These are phyloP conservation scores for Anguilla obscura DNA, from an alignment of 2,797 vertebrate species.

Conservation along the genomic window DNA sequence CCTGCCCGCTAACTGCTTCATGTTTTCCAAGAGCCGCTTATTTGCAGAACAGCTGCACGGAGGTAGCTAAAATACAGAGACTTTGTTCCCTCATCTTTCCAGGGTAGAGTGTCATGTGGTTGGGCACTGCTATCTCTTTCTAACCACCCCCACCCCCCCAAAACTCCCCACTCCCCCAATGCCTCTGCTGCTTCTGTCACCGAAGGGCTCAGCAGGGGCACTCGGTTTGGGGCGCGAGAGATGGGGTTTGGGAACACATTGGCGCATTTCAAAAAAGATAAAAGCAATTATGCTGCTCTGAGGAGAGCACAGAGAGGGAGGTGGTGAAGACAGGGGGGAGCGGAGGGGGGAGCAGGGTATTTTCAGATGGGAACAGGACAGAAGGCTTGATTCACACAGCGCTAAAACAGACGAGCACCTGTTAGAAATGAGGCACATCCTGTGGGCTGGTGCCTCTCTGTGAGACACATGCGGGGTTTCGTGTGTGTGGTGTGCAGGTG, in stretches of 20 bases:
- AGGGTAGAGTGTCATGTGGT: slow-evolving; percentile 15
- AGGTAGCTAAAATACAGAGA: background rate
- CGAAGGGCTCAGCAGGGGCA: background rate
- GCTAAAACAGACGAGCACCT: background rate
- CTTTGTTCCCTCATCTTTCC: background rate
- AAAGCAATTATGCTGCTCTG: background rate
- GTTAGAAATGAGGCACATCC: background rate
- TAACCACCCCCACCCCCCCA: background rate
- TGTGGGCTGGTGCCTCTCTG: background rate
- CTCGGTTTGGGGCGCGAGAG: background rate
- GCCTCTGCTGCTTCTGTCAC: background rate
- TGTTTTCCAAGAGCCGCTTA: background rate
- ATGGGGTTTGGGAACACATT: background rate
- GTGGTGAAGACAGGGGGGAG: background rate
- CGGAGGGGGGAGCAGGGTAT: background rate
- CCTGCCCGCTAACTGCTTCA: background rate
- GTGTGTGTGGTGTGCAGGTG: slow-evolving; percentile 1
- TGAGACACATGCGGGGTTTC: background rate
- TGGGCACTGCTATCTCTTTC: background rate
- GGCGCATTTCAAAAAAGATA: background rate
- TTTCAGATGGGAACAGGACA: background rate
- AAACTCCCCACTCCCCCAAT: background rate
- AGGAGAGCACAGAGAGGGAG: background rate
- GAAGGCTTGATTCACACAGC: background rate
- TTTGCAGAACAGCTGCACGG: background rate